Conservation (phyloP, 2,888 invertebrate species). For the Iselma pallidipennis region DNA sequence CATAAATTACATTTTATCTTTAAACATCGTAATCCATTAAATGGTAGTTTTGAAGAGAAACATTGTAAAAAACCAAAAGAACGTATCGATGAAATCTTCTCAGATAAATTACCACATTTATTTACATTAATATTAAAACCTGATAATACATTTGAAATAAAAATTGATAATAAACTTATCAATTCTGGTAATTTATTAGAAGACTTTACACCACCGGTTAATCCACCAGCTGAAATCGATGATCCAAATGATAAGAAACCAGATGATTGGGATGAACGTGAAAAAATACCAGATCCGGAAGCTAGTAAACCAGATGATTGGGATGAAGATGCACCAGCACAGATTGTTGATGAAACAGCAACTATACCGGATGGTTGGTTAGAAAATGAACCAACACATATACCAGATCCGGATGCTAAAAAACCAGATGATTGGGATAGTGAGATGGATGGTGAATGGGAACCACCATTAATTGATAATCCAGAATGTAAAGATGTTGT, state of each 20-base stretch:
- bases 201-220: constrained; percentile 91
- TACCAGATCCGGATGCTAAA: constrained; percentile 82
- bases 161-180: constrained; percentile 80
- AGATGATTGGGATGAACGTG: constrained; percentile 93
- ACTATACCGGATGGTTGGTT: constrained; percentile 90
- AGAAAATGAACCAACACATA: constrained; percentile 84
- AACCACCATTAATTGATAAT: constrained; percentile 90
- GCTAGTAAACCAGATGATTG: constrained; percentile 94
- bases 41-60: constrained; percentile 88
- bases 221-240: constrained; percentile 92
- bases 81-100: constrained; percentile 82
- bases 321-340: constrained; percentile 93
- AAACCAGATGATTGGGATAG: constrained; percentile 97
- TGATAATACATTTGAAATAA: constrained; percentile 79
- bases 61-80: constrained; percentile 91
- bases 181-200: constrained; percentile 86
- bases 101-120: constrained; percentile 91
- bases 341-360: constrained; percentile 84
- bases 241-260: constrained; percentile 88
- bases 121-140: constrained; percentile 79
- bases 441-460: constrained; percentile 99
- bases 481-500: constrained; percentile 71
- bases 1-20: constrained; percentile 94
- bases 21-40: constrained; percentile 91
- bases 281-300: constrained; percentile 46